Base-by-base conservation (phyloP, 2,797 vertebrate genomes). In the Meda fulgida region DNA sequence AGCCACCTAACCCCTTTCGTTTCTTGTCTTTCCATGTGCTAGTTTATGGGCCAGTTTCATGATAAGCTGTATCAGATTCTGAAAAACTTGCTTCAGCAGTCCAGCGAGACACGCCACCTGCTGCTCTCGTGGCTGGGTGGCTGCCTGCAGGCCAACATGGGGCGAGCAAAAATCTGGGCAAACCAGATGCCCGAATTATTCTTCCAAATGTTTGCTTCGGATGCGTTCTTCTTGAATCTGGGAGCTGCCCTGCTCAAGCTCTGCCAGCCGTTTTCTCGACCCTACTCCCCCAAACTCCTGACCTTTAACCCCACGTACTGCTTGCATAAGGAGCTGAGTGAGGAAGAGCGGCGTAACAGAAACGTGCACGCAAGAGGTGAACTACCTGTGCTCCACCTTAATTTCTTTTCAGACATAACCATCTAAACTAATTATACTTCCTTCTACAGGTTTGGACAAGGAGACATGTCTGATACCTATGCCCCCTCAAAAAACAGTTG, bases 101-200 rank as follows among this genome's bases (percentile, higher is more conserved):
- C 97, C 6, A 94, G 95, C 0, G 98, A 99, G 90, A 99, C 97
- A 0, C 98, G 98, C 48, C 98, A 99, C 94, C 92, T 96, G 91
- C 95, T 98, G 90, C 96, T 99, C 55, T 96, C 97, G 38, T 99
- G 98, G 98, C 92, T 99, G 87, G 98, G 98, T 77, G 96, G 95
- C 94, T 99, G 98, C 92, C 94, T 99, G 86, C 97, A 99, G 1
- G 97, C 97, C 0, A 99, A 99, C 0, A 94, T 96, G 0, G 98
- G 98, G 40, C 96, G 98, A 84, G 94, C 96, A 86, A 99, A 99
- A 93, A 99, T 99, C 67, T 99, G 98, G 98, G 97, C 98, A 85
- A 99, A 98, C 93, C 98, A 99, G 95, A 98, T 99, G 97, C 98
- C 98, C 0, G 98, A 99, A 93, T 97, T 99, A 91, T 98, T 98